Evolutionary conservation across 2,113 vertebrate genomes (phyloP).

Genomic region (Eubucco bourcierii): DNA sequence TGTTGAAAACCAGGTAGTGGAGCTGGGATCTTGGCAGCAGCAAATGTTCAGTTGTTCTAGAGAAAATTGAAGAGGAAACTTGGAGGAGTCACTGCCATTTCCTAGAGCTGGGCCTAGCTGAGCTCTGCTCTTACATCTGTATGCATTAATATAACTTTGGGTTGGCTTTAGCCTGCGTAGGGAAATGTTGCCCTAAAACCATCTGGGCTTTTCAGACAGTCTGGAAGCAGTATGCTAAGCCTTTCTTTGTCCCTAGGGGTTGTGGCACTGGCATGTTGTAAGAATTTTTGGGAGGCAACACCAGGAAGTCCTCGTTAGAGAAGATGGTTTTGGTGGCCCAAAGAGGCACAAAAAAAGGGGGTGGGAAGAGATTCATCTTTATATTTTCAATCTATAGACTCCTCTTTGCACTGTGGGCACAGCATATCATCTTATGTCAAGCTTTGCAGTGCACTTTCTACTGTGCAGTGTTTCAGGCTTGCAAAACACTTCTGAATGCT

Average conservation of each 20-base stretch:
- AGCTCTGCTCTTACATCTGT: background rate
- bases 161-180: background rate
- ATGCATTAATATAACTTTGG: background rate
- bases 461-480: background rate
- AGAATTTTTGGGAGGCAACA: background rate
- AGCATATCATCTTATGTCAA: too few species aligned
- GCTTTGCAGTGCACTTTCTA: background rate
- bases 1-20: background rate
- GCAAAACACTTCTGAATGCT: constrained; percentile 51
- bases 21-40: background rate
- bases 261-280: background rate
- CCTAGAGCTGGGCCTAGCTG: background rate
- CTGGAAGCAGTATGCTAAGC: background rate
- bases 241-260: background rate
- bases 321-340: background rate
- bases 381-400: background rate
- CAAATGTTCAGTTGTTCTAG: background rate
- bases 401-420: background rate
- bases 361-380: background rate
- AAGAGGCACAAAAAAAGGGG: background rate
- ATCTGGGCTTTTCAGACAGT: background rate
- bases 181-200: rapidly evolving
- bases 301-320: background rate
- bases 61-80: background rate
- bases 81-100: background rate